Conservation (phyloP, 2,888 invertebrate genomes). For the Anagyrus pseudococci region DNA sequence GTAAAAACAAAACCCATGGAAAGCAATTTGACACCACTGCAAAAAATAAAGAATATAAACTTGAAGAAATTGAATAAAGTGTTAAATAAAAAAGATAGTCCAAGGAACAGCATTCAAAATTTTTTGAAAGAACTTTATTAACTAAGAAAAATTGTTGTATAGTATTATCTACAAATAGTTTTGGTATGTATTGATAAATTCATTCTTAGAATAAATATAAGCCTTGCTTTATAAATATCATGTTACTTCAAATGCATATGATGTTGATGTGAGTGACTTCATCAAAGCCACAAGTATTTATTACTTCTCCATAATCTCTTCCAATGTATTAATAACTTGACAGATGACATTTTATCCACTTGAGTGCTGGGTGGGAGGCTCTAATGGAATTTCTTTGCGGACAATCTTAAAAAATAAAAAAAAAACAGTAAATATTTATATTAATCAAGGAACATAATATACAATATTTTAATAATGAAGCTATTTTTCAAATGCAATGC, state of each 20-base stretch:
- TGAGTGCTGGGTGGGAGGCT: constrained; percentile 58
- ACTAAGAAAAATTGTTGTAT: constrained; percentile 27
- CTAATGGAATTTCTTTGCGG: constrained; percentile 76
- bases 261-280: neutral
- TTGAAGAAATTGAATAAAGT: constrained; percentile 48
- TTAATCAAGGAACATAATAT: neutral
- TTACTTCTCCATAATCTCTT: constrained; percentile 23
- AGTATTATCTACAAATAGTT: constrained; percentile 36
- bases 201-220: constrained; percentile 33
- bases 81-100: constrained; percentile 41
- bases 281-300: constrained; percentile 14
- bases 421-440: constrained; percentile 7
- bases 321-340: too few species aligned
- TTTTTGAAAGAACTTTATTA: constrained; percentile 52
- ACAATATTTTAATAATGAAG: neutral
- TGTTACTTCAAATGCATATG: constrained; percentile 32
- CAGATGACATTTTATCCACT: too few species aligned
- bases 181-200: constrained; percentile 31
- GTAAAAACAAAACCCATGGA: constrained; percentile 25
- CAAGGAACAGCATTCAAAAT: constrained; percentile 47
- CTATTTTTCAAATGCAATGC: neutral
- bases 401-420: constrained; percentile 69
- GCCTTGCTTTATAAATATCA: constrained; percentile 35
- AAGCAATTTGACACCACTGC: constrained; percentile 39
- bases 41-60: constrained; percentile 49